These are phyloP conservation scores for Lingula anatina DNA, from an alignment of 2,888 invertebrate species.

Conservation along the genomic window DNA sequence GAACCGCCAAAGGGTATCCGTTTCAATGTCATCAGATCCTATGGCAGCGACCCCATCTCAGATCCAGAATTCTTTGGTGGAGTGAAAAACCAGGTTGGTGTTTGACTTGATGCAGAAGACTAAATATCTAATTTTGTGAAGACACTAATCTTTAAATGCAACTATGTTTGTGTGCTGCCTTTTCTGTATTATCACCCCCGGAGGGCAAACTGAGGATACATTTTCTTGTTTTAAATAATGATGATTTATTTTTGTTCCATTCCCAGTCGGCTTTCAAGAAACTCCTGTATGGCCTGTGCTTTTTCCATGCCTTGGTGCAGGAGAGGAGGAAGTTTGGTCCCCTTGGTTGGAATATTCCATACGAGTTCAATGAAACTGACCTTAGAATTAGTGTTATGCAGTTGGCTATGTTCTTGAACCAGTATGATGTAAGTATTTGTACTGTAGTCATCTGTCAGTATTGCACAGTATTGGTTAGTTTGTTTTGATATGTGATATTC, in stretches of 20 bases:
- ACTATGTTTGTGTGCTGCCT: too few relatives aligned
- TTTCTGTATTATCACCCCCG: too few relatives aligned
- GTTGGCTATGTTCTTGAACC: slow-evolving; percentile 53
- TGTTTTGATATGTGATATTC: too few relatives aligned
- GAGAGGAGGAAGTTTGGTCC: slow-evolving; percentile 56
- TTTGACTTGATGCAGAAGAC: background rate
- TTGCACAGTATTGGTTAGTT: too few relatives aligned
- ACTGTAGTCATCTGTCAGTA: too few relatives aligned
- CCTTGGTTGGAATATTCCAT: slow-evolving; percentile 57
- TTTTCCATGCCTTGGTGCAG: slow-evolving; percentile 56
- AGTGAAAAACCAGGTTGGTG: slow-evolving; percentile 42
- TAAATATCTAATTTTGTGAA: too few relatives aligned
- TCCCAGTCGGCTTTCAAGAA: slow-evolving; percentile 51
- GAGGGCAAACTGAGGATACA: too few relatives aligned
- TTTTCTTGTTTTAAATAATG: too few relatives aligned
- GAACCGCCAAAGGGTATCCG: slow-evolving; percentile 54
- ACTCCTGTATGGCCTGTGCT: slow-evolving; percentile 54
- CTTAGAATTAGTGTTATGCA: slow-evolving; percentile 54
- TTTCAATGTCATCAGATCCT: slow-evolving; percentile 55
- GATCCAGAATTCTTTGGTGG: slow-evolving; percentile 74
- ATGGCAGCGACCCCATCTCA: slow-evolving; percentile 77
- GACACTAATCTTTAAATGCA: too few relatives aligned
- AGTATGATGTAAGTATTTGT: slow-evolving; percentile 50
- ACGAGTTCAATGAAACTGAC: slow-evolving; percentile 57
- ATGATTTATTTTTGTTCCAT: slow-evolving; percentile 1